These are phyloP conservation scores for Diarsia mendica DNA, from an alignment of 2,888 invertebrate genomes.

Conservation along the genomic window DNA sequence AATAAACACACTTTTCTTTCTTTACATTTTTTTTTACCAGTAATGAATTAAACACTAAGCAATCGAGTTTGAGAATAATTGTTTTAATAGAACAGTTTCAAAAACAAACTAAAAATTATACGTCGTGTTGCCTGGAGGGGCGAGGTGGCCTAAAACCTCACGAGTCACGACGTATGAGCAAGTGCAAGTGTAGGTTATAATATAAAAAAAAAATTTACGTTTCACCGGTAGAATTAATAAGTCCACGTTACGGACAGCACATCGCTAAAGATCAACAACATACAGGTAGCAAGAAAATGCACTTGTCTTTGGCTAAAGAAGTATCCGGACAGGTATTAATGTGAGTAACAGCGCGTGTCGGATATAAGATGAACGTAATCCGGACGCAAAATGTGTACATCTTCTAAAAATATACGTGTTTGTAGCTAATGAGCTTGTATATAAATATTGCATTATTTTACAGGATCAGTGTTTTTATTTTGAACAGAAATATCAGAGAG, in stretches of 20 bases:
- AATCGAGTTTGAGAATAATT: no score
- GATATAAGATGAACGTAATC: constrained; percentile 31
- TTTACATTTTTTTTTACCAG: no score
- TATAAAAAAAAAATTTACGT: background rate
- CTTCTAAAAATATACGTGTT: background rate
- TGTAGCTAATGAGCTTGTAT: background rate
- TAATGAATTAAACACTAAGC: no score
- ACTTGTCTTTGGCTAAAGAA: constrained; percentile 6
- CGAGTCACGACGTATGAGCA: no score
- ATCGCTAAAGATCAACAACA: background rate
- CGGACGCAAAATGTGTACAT: constrained; percentile 18
- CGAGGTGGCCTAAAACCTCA: no score
- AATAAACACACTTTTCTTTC: no score
- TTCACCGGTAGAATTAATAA: background rate
- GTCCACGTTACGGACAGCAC: background rate
- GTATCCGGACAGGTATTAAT: constrained; percentile 26
- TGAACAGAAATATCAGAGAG: background rate
- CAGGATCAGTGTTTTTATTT: background rate
- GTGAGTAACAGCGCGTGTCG: constrained; percentile 32
- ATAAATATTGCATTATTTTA: background rate
- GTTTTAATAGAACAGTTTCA: no score
- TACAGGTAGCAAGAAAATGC: constrained; percentile 1
- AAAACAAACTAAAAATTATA: no score
- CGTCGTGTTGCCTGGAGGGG: no score
- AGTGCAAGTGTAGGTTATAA: no score